phyloP scores from a whole-genome alignment of 2,113 vertebrate species.

The Salvelinus namaycush region DNA sequence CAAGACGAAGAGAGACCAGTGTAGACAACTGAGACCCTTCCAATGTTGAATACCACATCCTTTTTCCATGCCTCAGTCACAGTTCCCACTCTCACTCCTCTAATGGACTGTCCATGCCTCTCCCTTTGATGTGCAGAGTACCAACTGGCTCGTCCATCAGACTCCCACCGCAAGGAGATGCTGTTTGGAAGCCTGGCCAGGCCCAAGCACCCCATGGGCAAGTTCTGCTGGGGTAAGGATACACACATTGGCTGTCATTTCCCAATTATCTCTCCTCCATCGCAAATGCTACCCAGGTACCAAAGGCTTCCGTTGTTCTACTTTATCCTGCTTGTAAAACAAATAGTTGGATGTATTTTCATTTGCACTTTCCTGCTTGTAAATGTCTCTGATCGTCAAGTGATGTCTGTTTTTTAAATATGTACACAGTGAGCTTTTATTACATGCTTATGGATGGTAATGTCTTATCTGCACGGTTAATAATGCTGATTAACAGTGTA shows the following conservation, averaged over 20 bases:
- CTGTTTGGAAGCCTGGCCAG: constrained; percentile 93
- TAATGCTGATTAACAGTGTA: too few relatives aligned
- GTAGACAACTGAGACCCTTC: too few relatives aligned
- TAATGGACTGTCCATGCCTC: not conserved
- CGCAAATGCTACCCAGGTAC: not conserved
- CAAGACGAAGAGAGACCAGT: not conserved
- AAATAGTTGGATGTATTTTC: too few relatives aligned
- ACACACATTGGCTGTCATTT: constrained; percentile 21
- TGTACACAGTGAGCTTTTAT: too few relatives aligned
- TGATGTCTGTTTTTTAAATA: too few relatives aligned
- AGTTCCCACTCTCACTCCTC: constrained; percentile 13
- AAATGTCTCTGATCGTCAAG: too few relatives aligned
- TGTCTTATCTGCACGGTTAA: too few relatives aligned
- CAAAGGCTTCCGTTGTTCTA: too few relatives aligned
- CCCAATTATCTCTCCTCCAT: not conserved
- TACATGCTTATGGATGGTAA: too few relatives aligned
- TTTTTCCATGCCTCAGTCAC: not conserved
- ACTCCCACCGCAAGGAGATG: constrained; percentile 93
- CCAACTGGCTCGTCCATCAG: constrained; percentile 88
- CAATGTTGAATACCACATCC: not conserved
- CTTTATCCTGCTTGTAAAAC: too few relatives aligned
- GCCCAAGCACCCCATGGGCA: constrained; percentile 91
- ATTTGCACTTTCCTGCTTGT: too few relatives aligned
- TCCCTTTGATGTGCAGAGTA: constrained; percentile 78
- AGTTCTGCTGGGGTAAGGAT: constrained; percentile 93